phyloP scores from a whole-genome alignment of 2,113 vertebrate genomes.

The Benitochromis conjunctus region DNA sequence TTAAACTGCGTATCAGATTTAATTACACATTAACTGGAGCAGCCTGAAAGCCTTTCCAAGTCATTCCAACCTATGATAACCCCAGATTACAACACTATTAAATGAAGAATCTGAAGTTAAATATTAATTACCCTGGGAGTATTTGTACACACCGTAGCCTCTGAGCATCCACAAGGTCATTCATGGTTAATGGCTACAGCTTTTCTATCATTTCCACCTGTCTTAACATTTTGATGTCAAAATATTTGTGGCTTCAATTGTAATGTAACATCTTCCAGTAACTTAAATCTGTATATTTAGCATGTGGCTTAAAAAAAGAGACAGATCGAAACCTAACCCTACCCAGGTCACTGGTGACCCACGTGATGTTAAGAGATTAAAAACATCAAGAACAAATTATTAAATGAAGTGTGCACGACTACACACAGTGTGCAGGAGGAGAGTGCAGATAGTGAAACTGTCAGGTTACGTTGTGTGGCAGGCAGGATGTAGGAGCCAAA shows the following conservation, averaged over 20 bases:
- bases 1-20: neutral
- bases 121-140: rapidly evolving
- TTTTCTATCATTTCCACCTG: neutral
- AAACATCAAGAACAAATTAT: neutral
- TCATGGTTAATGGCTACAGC: neutral
- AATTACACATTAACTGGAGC: neutral
- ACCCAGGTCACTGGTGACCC: neutral
- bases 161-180: rapidly evolving
- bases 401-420: neutral
- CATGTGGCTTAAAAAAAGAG: neutral
- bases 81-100: neutral
- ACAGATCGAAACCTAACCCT: rapidly evolving
- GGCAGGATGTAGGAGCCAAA: too few species aligned
- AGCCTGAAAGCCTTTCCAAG: neutral
- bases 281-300: neutral
- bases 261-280: neutral
- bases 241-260: neutral
- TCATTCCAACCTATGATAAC: neutral
- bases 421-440: neutral
- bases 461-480: neutral
- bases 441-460: neutral
- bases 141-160: neutral
- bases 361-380: neutral
- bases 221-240: neutral
- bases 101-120: neutral